Evolutionary conservation across 2,113 vertebrate genomes (phyloP).

Genomic region (Platysternon megacephalum): DNA sequence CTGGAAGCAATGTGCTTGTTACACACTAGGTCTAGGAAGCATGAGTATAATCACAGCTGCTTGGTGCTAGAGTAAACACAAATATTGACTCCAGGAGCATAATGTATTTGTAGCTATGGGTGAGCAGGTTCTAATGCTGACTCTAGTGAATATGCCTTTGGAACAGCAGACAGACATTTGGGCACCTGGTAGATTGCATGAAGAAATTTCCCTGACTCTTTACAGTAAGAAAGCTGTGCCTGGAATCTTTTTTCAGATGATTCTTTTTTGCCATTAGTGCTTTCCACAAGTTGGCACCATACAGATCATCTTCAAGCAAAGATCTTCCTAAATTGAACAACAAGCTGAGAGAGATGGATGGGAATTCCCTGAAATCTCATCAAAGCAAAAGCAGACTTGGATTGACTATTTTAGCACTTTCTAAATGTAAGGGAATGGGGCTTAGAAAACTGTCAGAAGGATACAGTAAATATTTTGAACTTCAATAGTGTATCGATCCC

Average conservation of each 20-base stretch:
- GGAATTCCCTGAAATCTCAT: neutral
- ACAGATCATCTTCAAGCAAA: neutral
- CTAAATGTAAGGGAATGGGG: neutral
- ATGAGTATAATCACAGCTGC: neutral
- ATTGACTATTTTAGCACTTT: neutral
- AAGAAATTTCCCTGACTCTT: neutral
- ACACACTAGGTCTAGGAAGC: neutral
- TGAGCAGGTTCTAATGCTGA: neutral
- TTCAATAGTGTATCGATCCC: neutral
- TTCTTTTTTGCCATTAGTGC: neutral
- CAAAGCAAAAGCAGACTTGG: neutral
- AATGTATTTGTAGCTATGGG: neutral
- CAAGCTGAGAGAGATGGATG: neutral
- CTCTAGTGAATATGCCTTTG: neutral
- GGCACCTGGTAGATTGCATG: neutral
- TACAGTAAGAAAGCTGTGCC: neutral
- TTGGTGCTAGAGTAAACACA: neutral
- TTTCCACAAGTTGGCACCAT: conserved; percentile 61
- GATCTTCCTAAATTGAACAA: neutral
- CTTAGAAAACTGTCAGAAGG: neutral
- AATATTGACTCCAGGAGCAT: neutral
- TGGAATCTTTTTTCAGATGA: neutral
- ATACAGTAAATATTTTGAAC: no score
- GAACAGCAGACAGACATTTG: neutral
- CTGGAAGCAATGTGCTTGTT: neutral